Evolutionary conservation across 2,113 vertebrate species (phyloP).

Genomic region (Elanoides forficatus): DNA sequence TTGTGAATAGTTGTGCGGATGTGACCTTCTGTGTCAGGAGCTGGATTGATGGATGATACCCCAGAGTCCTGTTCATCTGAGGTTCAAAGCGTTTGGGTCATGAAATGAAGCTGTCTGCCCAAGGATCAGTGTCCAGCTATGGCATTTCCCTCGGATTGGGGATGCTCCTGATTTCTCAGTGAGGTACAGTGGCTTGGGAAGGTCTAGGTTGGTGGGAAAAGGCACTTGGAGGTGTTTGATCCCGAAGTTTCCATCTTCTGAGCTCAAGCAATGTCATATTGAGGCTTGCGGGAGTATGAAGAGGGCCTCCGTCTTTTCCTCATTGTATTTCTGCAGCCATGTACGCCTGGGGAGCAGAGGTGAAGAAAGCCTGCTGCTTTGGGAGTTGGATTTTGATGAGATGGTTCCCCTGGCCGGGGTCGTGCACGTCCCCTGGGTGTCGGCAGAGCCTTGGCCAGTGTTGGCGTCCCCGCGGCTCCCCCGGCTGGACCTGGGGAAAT

Average conservation of each 20-base stretch:
- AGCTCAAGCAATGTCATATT: background rate
- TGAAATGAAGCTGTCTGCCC: background rate
- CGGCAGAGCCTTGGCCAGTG: background rate
- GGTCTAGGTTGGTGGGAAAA: background rate
- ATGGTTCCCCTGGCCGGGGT: background rate
- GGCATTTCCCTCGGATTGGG: background rate
- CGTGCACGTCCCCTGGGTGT: background rate
- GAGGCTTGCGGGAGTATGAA: rapidly evolving
- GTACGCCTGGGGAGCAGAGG: background rate
- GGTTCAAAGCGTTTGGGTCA: background rate
- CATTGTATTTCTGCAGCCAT: rapidly evolving
- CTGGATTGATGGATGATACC: background rate
- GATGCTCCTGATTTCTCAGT: background rate
- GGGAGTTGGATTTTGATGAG: background rate
- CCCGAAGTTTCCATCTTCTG: rapidly evolving
- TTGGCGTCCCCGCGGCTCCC: background rate
- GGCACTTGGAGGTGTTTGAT: background rate
- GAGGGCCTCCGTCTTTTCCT: background rate
- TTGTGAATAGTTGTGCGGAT: rapidly evolving
- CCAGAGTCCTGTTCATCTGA: background rate
- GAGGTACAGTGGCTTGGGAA: background rate
- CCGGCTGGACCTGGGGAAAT: background rate
- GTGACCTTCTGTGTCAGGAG: background rate
- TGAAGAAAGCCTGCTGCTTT: background rate
- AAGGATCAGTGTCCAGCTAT: background rate